Base-by-base conservation (phyloP, 2,888 invertebrate species). In the Cephus sareptanus region DNA sequence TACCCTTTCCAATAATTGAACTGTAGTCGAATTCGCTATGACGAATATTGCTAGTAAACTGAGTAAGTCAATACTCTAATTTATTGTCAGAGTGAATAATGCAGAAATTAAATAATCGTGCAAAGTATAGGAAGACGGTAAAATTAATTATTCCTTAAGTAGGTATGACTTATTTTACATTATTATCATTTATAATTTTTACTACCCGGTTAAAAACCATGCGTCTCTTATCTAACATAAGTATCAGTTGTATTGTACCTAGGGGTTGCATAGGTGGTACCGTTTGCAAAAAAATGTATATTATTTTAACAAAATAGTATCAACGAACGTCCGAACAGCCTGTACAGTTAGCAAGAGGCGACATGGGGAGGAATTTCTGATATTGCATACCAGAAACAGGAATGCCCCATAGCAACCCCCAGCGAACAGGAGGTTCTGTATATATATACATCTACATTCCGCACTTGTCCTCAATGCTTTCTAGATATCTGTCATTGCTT, bases 321-420 rank as follows among this genome's bases (percentile, higher is more conserved):
- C 4, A 6, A 56, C 40, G 40, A 56, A 56, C 40, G 40, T 56
- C 23, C 40, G 40, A 56, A 23, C 0, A 23, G 40, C 9, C 40
- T 23, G 23, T 56, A 56, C 1, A 9, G 40, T 56, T 23, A 56
- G 15, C 6, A 86, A 85, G 85, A 84, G 86, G 85, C 85, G 87
- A 85, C 82, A 85, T 85, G 88, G 88, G 86, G 87, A 87, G 89
- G 89, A 89, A 89, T 89, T 87, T 88, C 88, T 87, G 85, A 88
- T 89, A 89, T 89, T 89, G 87, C 89, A 89, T 89, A 89, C 89
- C 89, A 86, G 86, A 86, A 85, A 82, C 82, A 83, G 88, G 85
- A 87, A 89, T 87, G 87, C 85, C 85, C 84, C 83, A 80, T 87
- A 87, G 85, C 85, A 84, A 86, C 83, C 86, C 82, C 86, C 81